Conservation (phyloP, 2,113 vertebrate species). For the Podiceps cristatus region DNA sequence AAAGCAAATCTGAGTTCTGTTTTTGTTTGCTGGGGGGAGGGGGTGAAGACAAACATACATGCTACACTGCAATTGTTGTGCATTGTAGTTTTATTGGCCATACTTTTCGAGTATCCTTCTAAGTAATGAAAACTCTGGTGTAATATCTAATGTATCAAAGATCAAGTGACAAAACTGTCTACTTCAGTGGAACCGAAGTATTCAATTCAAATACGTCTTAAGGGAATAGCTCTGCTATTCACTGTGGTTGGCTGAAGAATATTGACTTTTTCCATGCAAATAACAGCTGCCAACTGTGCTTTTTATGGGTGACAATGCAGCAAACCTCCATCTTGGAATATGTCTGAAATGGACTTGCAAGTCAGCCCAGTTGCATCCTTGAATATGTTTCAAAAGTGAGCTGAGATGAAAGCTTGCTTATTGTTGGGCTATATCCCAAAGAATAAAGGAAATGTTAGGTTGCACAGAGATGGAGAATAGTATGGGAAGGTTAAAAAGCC, state of each 20-base stretch:
- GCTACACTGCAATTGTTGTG: background rate
- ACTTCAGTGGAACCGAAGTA: background rate
- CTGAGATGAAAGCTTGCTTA: background rate
- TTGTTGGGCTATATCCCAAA: background rate
- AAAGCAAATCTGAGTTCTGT: background rate
- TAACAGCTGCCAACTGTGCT: background rate
- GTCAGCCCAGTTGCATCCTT: background rate
- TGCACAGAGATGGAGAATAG: background rate
- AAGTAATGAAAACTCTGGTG: background rate
- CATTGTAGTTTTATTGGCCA: background rate
- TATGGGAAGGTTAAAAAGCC: background rate
- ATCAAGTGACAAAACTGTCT: background rate
- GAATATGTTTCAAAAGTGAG: background rate
- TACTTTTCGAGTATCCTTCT: background rate
- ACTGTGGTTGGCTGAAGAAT: background rate
- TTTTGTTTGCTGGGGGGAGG: background rate
- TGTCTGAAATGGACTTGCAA: background rate
- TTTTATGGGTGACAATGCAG: background rate
- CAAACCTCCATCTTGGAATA: background rate
- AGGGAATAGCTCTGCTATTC: slow-evolving; percentile 4
- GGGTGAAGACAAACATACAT: background rate
- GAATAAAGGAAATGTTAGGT: background rate
- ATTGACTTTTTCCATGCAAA: background rate
- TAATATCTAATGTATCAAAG: background rate
- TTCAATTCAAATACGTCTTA: slow-evolving; percentile 5